phyloP scores from a whole-genome alignment of 2,797 vertebrate genomes.

The Anguilla pacifica region DNA sequence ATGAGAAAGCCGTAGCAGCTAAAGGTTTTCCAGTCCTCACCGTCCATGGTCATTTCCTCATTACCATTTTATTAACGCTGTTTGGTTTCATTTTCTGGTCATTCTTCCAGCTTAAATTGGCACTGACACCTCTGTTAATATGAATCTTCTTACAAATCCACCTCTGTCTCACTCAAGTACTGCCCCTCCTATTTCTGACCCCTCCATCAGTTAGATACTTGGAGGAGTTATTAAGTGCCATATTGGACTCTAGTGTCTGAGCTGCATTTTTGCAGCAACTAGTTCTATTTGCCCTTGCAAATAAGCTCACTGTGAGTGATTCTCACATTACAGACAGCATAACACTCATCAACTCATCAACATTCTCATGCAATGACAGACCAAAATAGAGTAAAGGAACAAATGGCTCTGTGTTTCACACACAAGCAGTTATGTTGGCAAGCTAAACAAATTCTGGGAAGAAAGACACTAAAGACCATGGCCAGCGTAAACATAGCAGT shows the following conservation, averaged over 20 bases:
- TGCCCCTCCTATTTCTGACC: not conserved
- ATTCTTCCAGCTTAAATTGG: not conserved
- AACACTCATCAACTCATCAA: not conserved
- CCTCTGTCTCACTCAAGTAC: not conserved
- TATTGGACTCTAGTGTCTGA: not conserved
- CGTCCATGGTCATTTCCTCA: not conserved
- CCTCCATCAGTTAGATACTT: not conserved
- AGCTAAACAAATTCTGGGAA: not conserved
- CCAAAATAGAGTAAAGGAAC: not conserved
- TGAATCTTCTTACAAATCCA: not conserved
- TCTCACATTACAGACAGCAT: not conserved
- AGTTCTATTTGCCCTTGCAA: not conserved
- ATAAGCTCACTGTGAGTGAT: not conserved
- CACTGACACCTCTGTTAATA: not conserved
- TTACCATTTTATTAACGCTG: not conserved
- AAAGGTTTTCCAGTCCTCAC: not conserved
- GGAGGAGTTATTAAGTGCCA: not conserved
- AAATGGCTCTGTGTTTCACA: not conserved
- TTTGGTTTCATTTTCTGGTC: constrained; percentile 1
- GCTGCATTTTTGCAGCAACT: not conserved
- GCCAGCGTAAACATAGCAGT: not conserved
- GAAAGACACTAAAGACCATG: not conserved
- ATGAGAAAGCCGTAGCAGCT: not conserved
- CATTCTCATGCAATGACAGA: not conserved
- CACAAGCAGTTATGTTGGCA: not conserved